phyloP scores from a whole-genome alignment of 2,113 vertebrate species.

The Tragelaphus buxtoni region DNA sequence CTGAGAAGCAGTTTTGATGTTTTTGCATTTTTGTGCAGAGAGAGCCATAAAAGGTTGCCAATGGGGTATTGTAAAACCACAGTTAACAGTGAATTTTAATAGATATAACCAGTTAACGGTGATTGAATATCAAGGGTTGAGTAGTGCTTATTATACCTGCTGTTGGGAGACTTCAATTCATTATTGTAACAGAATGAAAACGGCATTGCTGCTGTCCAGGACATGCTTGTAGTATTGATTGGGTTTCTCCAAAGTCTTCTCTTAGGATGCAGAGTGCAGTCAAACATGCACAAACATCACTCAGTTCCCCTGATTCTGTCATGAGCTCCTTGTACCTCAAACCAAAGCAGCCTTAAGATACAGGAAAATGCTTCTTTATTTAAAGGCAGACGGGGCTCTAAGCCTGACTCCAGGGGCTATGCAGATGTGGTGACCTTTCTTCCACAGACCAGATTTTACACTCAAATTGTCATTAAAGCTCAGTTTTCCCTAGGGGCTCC shows the following conservation, averaged over 20 bases:
- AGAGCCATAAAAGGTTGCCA: constrained; percentile 66
- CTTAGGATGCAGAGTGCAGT: constrained; percentile 88
- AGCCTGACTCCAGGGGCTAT: constrained; percentile 93
- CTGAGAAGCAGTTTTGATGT: constrained; percentile 56
- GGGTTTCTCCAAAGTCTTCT: constrained; percentile 82
- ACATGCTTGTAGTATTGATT: constrained; percentile 87
- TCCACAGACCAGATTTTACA: constrained; percentile 94
- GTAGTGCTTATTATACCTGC: constrained; percentile 86
- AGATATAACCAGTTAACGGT: constrained; percentile 81
- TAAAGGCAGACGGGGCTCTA: constrained; percentile 88
- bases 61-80: constrained; percentile 71
- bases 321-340: constrained; percentile 82
- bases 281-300: constrained; percentile 83
- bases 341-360: constrained; percentile 85
- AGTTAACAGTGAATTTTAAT: constrained; percentile 69
- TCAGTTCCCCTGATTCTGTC: constrained; percentile 81
- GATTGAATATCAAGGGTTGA: constrained; percentile 88
- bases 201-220: constrained; percentile 73
- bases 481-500: constrained; percentile 81
- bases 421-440: constrained; percentile 98
- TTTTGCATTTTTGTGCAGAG: constrained; percentile 70
- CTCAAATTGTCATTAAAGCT: constrained; percentile 95
- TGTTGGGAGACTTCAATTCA: constrained; percentile 84
- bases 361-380: constrained; percentile 81
- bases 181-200: constrained; percentile 84